Conservation (phyloP, 2,888 invertebrate genomes). For the Apeira syringaria region DNA sequence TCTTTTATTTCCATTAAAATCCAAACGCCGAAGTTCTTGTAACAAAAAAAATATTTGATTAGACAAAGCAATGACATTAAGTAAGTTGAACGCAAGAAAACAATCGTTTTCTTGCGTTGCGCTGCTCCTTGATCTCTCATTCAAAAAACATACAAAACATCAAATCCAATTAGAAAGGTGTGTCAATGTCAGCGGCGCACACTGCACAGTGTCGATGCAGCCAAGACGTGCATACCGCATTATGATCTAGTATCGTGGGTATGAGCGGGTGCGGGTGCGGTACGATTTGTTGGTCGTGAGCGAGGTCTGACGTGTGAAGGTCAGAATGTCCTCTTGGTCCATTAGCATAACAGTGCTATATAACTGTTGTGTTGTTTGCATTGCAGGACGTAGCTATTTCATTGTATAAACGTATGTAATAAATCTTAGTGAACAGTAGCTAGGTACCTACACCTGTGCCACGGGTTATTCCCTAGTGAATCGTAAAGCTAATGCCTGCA, state of each 20-base stretch:
- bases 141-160: slow-evolving; percentile 15
- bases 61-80: no score
- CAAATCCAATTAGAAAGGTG: slow-evolving; percentile 25
- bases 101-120: no score
- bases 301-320: slow-evolving; percentile 32
- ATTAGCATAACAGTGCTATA: slow-evolving; percentile 36
- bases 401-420: no score
- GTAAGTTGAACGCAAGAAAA: no score
- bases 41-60: no score
- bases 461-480: no score
- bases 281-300: slow-evolving; percentile 24
- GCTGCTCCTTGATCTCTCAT: slow-evolving; percentile 8
- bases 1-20: no score
- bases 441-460: no score
- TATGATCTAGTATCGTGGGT: background rate
- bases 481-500: no score
- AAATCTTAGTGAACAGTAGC: no score
- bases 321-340: slow-evolving; percentile 38
- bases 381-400: slow-evolving; percentile 38
- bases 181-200: slow-evolving; percentile 27
- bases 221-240: slow-evolving; percentile 24
- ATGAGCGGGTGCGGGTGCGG: slow-evolving; percentile 15
- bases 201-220: slow-evolving; percentile 20
- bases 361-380: slow-evolving; percentile 1
- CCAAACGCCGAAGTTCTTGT: no score